Evolutionary conservation across 2,888 invertebrate genomes (phyloP), one percentile per base, ranked within the genome.

Genomic region (Aquatica leii): DNA sequence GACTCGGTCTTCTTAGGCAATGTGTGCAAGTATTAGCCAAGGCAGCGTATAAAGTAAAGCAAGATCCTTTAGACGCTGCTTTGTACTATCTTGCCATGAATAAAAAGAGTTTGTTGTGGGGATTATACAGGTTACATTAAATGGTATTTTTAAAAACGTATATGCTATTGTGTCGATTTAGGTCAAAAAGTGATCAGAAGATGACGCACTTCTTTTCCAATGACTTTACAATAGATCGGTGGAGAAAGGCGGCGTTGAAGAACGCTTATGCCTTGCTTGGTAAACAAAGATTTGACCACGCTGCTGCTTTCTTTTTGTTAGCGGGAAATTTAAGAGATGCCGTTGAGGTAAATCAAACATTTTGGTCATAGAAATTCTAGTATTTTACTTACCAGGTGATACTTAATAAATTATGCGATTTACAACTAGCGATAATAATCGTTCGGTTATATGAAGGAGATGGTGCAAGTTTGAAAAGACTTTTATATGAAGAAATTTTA

Each of bases 1-100:
- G 93, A 76, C 89, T 90, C 63, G 90, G 90, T 8, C 84, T 94
- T 0, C 84, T 99, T 20, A 90, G 90, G 57, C 88, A 88, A 11
- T 93, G 94, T 77, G 89, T 98, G 11, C 98, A 98, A 79, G 94
- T 93, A 77, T 86, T 98, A 21, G 98, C 98, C 0, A 97, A 98
- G 78, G 90, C 95, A 0, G 90, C 98, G 0, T 99, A 95, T 82
- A 95, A 95, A 82, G 83, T 86, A 2, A 91, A 93, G 57, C 94
- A 96, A 78, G 97, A 99, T 78, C 99, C 99, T 0, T 87, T 99
- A 83, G 99, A 99, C 78, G 97, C 98, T 0, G 97, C 99, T 0
- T 85, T 99, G 1, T 98, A 94, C 80, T 99, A 99, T 81, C 84
- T 99, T 68, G 98, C 99, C 1, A 95, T 99, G 95, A 96, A 93